Base-by-base conservation (phyloP, 2,888 invertebrate genomes). In the Lochmaea crataegi region DNA sequence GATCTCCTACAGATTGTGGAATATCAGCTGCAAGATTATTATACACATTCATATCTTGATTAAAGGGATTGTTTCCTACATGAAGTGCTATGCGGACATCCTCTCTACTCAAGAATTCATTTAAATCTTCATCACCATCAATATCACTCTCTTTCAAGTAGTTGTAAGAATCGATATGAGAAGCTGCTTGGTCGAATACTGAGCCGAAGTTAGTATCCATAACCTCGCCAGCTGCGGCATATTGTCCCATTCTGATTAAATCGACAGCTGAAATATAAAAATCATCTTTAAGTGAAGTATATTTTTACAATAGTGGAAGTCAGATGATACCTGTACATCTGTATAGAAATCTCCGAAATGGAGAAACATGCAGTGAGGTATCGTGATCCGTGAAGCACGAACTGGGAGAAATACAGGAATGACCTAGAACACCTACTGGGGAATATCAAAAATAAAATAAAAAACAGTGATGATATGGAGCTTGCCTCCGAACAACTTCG, bases 41-140 rank as follows among this genome's bases (percentile, higher is more conserved):
- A 7, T 68, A 51, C 4, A 71, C 74, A 2, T 41, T 42, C 7
- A 16, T n/a, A 6, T 22, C 64, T 14, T 71, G 71, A 7, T 56
- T 68, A 38, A 60, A 74, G 9, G 51, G 92, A 87, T 90, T 85
- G 78, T 94, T 92, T 1, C 96, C 96, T 0, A 97, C 96, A 84
- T 97, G 96, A 72, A 97, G 92, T 0, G 92, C 91, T 72, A 87
- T 72, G 0, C 96, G 89, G 0, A 93, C 90, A 48, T 88, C 87
- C 64, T 87, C 86, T 38, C 86, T 75, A 67, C 74, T 92, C 77
- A 92, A 65, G 22, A 65, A 74, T 0, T 41, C 16, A 10, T 18
- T 42, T 10, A 61, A 16, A n/a, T 42, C 11, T 61, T 41, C 2
- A 16, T 63, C 61, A 11, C 5, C 1, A 1, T 32, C 12, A 32